Conservation (phyloP, 2,797 vertebrate species). For the Mastacembelus armatus region DNA sequence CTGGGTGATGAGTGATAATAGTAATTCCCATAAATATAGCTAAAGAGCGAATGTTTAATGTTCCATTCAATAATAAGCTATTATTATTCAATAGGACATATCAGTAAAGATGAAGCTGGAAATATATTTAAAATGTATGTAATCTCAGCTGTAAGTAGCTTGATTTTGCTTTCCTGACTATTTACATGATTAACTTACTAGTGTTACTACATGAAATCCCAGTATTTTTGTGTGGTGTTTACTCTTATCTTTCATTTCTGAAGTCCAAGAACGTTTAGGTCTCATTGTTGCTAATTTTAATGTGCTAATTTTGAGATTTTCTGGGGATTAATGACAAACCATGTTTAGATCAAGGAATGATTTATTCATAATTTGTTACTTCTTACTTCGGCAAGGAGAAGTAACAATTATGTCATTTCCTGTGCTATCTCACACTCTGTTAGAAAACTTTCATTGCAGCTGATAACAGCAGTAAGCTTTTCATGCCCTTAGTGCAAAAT, state of each 20-base stretch:
- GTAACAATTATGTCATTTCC: neutral
- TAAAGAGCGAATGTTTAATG: slow-evolving; percentile 43
- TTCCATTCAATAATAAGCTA: slow-evolving; percentile 22
- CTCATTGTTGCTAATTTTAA: slow-evolving; percentile 1
- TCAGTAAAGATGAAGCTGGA: slow-evolving; percentile 30
- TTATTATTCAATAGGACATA: slow-evolving; percentile 5
- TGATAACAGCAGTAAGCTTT: slow-evolving; percentile 5
- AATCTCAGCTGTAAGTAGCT: slow-evolving; percentile 24
- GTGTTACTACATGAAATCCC: slow-evolving; percentile 26
- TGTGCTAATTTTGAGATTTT: slow-evolving; percentile 17
- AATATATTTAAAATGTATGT: slow-evolving; percentile 28
- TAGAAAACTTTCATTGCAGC: slow-evolving; percentile 11
- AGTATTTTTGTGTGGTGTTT: slow-evolving; percentile 20
- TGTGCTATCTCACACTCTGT: slow-evolving; percentile 13
- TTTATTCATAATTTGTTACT: slow-evolving; percentile 14
- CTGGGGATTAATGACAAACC: neutral
- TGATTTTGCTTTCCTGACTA: neutral
- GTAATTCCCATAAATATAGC: slow-evolving; percentile 61
- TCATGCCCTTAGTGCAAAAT: neutral
- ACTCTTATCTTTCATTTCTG: slow-evolving; percentile 8
- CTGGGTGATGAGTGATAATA: slow-evolving; percentile 42
- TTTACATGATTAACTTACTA: slow-evolving; percentile 4
- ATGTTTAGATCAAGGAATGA: slow-evolving; percentile 30
- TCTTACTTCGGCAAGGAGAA: slow-evolving; percentile 3
- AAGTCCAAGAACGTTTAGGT: slow-evolving; percentile 7